These are phyloP conservation scores for Falco peregrinus DNA, from an alignment of 2,797 vertebrate species.

Conservation along the genomic window DNA sequence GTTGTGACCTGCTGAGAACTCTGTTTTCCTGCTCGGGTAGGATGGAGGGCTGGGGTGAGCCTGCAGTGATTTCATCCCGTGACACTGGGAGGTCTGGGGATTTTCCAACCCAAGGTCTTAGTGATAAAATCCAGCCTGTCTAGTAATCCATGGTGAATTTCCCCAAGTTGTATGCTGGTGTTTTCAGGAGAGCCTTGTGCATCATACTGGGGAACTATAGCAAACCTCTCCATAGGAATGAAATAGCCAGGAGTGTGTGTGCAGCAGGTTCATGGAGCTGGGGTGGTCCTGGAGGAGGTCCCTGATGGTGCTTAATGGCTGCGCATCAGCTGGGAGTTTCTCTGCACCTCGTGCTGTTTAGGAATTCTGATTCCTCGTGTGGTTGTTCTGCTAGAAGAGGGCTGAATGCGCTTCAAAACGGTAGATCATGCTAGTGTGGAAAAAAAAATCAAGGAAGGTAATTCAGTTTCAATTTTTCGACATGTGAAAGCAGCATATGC, in stretches of 20 bases:
- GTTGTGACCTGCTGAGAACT: neutral
- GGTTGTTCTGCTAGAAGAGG: neutral
- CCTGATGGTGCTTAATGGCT: neutral
- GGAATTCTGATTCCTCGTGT: neutral
- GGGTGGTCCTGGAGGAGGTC: neutral
- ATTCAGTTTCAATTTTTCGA: neutral
- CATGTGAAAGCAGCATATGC: neutral
- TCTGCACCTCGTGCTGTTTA: neutral
- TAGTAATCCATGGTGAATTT: neutral
- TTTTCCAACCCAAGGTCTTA: neutral
- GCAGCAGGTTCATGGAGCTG: fast-evolving
- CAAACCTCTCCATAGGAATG: neutral
- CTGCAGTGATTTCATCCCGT: neutral
- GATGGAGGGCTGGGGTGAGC: neutral
- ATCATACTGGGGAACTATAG: fast-evolving
- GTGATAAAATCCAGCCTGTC: neutral
- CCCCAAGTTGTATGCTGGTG: neutral
- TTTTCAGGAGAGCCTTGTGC: neutral
- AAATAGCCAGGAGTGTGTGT: neutral
- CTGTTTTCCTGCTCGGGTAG: neutral
- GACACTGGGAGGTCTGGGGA: neutral
- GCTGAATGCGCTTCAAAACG: neutral
- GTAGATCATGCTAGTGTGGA: neutral
- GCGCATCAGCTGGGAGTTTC: neutral
- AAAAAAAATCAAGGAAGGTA: neutral